A percentile compares a stretch with the other conserved stretches of the same genome.
phyloP scores from a whole-genome alignment of 1,140 invertebrate genomes.

The Ceratosolen fusciceps region DNA sequence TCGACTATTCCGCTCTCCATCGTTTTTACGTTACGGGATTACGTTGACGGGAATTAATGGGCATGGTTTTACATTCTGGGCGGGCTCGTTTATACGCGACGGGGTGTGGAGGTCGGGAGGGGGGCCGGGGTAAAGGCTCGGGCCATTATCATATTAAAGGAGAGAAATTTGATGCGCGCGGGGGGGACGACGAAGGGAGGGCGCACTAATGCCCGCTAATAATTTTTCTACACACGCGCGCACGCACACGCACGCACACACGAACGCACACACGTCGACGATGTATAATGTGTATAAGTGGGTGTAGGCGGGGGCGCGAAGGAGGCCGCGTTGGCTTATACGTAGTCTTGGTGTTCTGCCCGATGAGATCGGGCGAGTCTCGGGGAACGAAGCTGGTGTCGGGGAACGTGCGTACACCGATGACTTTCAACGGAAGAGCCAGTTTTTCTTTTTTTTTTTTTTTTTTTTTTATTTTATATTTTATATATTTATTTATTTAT shows the following conservation, averaged over 20 bases:
- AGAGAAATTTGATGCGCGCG: too few relatives aligned
- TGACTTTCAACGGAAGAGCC: constrained; percentile 67
- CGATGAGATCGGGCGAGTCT: constrained; percentile 63
- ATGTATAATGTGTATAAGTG: constrained; percentile 9
- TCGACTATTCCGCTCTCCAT: background rate
- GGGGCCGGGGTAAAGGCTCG: constrained; percentile 37
- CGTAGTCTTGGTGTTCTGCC: constrained; percentile 56
- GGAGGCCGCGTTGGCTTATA: background rate
- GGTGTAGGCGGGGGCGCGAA: background rate
- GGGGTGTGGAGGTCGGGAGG: background rate
- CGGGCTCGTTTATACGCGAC: background rate
- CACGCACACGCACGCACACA: constrained; percentile 3
- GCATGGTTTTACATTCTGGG: background rate
- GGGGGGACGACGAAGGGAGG: too few relatives aligned
- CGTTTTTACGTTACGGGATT: too few relatives aligned
- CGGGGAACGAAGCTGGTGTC: constrained; percentile 66
- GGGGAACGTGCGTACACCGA: constrained; percentile 64
- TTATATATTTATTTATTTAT: too few relatives aligned
- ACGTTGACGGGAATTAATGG: too few relatives aligned
- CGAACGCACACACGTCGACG: constrained; percentile 15
- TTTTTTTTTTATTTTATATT: too few relatives aligned
- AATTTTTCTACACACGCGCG: too few relatives aligned
- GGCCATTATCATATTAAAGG: too few relatives aligned
- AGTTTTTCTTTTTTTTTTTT: constrained; percentile 51
- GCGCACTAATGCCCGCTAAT: too few relatives aligned